Percentiles rank a stretch among this genome's conserved stretches.
Evolutionary conservation across 2,888 invertebrate species (phyloP).

Genomic region (Euphydryas editha): DNA sequence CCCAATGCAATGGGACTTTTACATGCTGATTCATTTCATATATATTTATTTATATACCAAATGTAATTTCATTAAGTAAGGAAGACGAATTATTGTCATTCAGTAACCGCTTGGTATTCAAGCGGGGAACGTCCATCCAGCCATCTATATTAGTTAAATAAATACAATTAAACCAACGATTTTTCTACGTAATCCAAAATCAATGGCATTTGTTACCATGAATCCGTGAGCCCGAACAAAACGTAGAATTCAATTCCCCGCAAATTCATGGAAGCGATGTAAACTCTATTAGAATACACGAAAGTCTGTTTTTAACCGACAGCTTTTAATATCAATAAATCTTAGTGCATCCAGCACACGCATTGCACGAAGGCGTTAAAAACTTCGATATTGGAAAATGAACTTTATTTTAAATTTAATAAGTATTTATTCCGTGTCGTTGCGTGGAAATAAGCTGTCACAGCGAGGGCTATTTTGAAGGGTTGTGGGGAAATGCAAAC

Average conservation of each 20-base stretch:
- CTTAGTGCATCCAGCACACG: constrained; percentile 2
- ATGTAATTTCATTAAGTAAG: too few relatives aligned
- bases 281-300: not conserved
- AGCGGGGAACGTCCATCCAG: too few relatives aligned
- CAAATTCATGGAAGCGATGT: not conserved
- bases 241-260: constrained; percentile 15
- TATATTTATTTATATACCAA: too few relatives aligned
- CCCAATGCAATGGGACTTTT: too few relatives aligned
- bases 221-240: constrained; percentile 5
- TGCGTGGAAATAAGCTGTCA: constrained; percentile 5
- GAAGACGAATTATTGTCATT: too few relatives aligned
- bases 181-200: constrained; percentile 26
- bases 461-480: constrained; percentile 5
- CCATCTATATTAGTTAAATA: not conserved
- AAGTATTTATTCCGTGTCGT: constrained; percentile 2
- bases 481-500: constrained; percentile 7
- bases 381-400: not conserved
- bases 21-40: too few relatives aligned
- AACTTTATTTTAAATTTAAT: constrained; percentile 4
- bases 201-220: constrained; percentile 20
- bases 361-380: constrained; percentile 1
- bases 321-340: not conserved
- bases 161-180: constrained; percentile 12
- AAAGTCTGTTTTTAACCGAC: not conserved
- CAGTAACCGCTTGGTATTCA: too few relatives aligned